Conservation (phyloP, 2,113 vertebrate species). For the Porphyrio hochstetteri region DNA sequence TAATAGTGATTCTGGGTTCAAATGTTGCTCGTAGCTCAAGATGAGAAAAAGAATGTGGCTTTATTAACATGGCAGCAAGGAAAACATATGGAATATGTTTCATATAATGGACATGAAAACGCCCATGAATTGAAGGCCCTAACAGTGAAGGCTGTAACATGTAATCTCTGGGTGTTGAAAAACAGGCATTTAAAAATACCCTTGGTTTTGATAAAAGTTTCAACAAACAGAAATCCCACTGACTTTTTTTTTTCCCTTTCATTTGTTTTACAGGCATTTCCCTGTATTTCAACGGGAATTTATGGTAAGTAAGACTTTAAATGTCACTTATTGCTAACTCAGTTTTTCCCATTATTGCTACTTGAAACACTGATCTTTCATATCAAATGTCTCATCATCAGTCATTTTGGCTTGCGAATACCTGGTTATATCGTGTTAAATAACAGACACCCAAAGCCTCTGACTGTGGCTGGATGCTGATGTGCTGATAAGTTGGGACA, state of each 20-base stretch:
- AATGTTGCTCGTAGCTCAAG: neutral
- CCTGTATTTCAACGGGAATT: slow-evolving; percentile 98
- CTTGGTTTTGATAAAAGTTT: slow-evolving; percentile 2
- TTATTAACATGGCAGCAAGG: neutral
- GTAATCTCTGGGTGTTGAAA: slow-evolving; percentile 1
- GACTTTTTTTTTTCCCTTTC: neutral
- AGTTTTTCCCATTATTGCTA: neutral
- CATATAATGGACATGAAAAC: neutral
- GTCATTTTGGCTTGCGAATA: neutral
- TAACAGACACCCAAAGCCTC: neutral
- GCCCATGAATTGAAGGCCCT: neutral
- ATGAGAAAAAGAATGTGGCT: neutral
- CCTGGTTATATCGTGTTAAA: neutral
- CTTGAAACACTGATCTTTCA: neutral
- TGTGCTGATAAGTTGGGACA: neutral
- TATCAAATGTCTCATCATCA: neutral
- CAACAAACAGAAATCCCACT: slow-evolving; percentile 3
- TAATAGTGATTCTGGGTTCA: neutral
- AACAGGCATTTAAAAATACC: neutral
- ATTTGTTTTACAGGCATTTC: slow-evolving; percentile 90
- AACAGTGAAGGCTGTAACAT: neutral
- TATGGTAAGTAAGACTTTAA: slow-evolving; percentile 85
- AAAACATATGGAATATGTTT: slow-evolving; percentile 4
- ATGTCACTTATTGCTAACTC: neutral
- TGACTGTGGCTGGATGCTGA: neutral